Evolutionary conservation across 1,140 invertebrate species (phyloP).

Genomic region (Eriosoma lanigerum): DNA sequence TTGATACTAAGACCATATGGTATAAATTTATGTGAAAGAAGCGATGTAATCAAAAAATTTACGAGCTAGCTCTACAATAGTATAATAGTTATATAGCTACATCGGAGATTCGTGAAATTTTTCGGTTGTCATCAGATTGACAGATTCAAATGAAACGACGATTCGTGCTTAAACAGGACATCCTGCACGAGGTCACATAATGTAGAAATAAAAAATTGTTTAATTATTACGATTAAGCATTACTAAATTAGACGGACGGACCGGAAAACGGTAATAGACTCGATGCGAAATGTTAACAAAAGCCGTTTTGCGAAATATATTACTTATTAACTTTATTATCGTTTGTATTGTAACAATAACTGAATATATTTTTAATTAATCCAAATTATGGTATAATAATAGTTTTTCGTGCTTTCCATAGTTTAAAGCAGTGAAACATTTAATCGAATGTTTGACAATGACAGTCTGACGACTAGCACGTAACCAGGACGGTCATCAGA

Average conservation of each 20-base stretch:
- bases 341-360: too few species aligned
- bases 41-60: too few species aligned
- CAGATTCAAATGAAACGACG: not conserved
- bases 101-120: too few species aligned
- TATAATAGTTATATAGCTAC: too few species aligned
- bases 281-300: not conserved
- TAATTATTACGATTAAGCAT: not conserved
- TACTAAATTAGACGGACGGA: not conserved
- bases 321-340: too few species aligned
- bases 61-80: too few species aligned
- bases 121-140: too few species aligned
- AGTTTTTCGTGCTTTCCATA: not conserved
- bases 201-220: not conserved
- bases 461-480: not conserved
- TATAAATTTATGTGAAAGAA: too few species aligned
- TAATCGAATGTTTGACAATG: too few species aligned
- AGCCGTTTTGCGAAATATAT: not conserved
- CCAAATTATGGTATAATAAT: too few species aligned
- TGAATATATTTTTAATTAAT: too few species aligned
- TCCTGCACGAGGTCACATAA: not conserved
- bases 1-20: too few species aligned
- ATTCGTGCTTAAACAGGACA: not conserved
- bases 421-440: not conserved
- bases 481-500: not conserved
- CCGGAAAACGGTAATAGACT: not conserved